A percentile compares a stretch with the other conserved stretches of the same genome.
Evolutionary conservation across 2,113 vertebrate genomes (phyloP).

Genomic region (Guaruba guarouba): DNA sequence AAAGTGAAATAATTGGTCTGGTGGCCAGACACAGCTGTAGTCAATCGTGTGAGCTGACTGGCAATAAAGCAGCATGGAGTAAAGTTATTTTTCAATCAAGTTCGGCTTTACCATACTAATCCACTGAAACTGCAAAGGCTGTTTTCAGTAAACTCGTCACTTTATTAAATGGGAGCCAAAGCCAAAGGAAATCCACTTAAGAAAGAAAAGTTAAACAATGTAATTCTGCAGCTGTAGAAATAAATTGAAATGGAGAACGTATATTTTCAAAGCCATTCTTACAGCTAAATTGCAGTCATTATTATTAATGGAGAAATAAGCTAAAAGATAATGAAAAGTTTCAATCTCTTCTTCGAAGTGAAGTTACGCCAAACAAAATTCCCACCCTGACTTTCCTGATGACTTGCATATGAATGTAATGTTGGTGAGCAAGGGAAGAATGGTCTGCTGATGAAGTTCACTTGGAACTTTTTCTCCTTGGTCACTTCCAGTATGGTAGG

Average conservation of each 20-base stretch:
- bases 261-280: slow-evolving; percentile 31
- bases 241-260: slow-evolving; percentile 29
- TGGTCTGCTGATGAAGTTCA: background rate
- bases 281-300: background rate
- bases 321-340: background rate
- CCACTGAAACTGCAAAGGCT: slow-evolving; percentile 47
- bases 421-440: background rate
- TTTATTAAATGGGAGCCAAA: slow-evolving; percentile 62
- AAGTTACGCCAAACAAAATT: background rate
- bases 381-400: background rate
- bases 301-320: slow-evolving; percentile 26
- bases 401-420: background rate
- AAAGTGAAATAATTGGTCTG: slow-evolving; percentile 26
- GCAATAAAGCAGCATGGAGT: slow-evolving; percentile 41
- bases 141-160: slow-evolving; percentile 56
- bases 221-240: slow-evolving; percentile 59
- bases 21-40: background rate
- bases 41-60: slow-evolving; percentile 21
- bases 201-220: slow-evolving; percentile 29
- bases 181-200: slow-evolving; percentile 56
- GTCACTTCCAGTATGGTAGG: background rate
- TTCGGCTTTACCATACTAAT: slow-evolving; percentile 72
- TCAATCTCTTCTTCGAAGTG: background rate
- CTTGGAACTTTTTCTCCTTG: background rate
- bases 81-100: slow-evolving; percentile 79